phyloP scores from a whole-genome alignment of 2,113 vertebrate genomes.

The Lophotis ruficrista region DNA sequence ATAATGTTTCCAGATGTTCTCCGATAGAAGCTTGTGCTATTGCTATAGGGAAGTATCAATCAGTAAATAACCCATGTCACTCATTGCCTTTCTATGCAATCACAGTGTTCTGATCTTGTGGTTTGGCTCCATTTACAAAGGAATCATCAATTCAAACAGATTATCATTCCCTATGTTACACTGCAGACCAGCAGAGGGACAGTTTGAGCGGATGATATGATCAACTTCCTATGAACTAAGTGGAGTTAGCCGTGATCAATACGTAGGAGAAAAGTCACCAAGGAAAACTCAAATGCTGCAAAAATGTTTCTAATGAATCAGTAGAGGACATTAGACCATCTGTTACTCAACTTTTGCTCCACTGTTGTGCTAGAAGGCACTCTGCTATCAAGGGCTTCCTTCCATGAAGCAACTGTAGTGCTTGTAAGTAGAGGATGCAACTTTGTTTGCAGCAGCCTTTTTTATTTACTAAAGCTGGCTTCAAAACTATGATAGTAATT shows the following conservation, averaged over 20 bases:
- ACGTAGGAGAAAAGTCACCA: not conserved
- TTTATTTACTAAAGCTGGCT: not conserved
- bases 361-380: not conserved
- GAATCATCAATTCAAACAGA: not conserved
- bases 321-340: not conserved
- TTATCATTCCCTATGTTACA: not conserved
- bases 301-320: not conserved
- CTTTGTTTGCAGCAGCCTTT: not conserved
- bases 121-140: constrained; percentile 54
- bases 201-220: not conserved
- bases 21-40: constrained; percentile 17
- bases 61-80: constrained; percentile 49
- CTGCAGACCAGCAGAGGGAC: not conserved
- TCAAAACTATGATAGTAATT: not conserved
- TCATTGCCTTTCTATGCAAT: constrained; percentile 1
- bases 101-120: constrained; percentile 39
- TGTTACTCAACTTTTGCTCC: not conserved
- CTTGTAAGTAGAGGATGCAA: not conserved
- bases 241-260: not conserved
- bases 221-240: not conserved
- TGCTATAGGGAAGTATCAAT: constrained; percentile 41
- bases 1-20: constrained; percentile 66
- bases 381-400: not conserved
- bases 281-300: not conserved
- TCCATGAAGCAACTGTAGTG: not conserved